Evolutionary conservation across 2,113 vertebrate genomes (phyloP).

Genomic region (Gasterosteus aculeatus): DNA sequence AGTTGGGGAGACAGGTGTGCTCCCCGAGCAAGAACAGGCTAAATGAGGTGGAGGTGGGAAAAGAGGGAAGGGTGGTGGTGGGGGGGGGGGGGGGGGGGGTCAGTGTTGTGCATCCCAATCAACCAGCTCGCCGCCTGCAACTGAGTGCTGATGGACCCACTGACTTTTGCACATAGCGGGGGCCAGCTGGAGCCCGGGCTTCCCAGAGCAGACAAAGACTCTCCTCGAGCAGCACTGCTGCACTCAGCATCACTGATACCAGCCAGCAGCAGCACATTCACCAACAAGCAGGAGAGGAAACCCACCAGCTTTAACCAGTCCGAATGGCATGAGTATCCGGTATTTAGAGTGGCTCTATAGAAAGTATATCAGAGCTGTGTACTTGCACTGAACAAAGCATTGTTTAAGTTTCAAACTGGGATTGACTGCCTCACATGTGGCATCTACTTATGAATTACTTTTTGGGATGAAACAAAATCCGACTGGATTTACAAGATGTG

Average conservation of each 20-base stretch:
- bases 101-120: constrained; percentile 66
- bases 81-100: constrained; percentile 5
- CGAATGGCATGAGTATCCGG: background rate
- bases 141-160: constrained; percentile 67
- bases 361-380: background rate
- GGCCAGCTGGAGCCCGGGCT: constrained; percentile 76
- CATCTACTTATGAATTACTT: constrained; percentile 5
- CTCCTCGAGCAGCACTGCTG: constrained; percentile 43
- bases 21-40: constrained; percentile 36
- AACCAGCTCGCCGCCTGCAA: constrained; percentile 57
- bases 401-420: background rate
- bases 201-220: constrained; percentile 69
- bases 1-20: constrained; percentile 53
- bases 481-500: background rate
- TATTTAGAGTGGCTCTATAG: background rate
- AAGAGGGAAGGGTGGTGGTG: background rate
- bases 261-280: constrained; percentile 48
- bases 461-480: background rate
- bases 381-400: background rate
- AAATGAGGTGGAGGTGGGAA: constrained; percentile 29
- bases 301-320: constrained; percentile 25
- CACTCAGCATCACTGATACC: constrained; percentile 58
- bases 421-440: constrained; percentile 7
- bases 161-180: constrained; percentile 67
- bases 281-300: constrained; percentile 6